Base-by-base conservation (phyloP, 1,140 invertebrate genomes). In the Leptinotarsa undecemlineata region DNA sequence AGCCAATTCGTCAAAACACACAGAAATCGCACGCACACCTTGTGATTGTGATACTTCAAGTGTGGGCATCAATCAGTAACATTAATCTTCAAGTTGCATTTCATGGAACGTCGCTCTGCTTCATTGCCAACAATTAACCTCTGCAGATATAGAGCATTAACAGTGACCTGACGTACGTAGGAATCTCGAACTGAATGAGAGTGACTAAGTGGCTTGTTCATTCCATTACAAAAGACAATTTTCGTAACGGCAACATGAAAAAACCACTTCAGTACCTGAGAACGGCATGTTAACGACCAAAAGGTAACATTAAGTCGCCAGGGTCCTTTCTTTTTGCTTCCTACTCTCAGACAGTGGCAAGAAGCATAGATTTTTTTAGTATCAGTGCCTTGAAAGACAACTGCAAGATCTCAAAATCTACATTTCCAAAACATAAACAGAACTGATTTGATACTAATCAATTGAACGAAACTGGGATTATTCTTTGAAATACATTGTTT, bases 111-210 rank as follows among this genome's bases (percentile, higher is more conserved):
- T 17, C 51, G 51, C 51, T 57, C 1, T 57, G 51, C 51, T 57
- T 57, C 51, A 57, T 57, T 19, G 51, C n/a, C 17, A 19, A 57
- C 51, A 57, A 57, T 57, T 57, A 57, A 57, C 51, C 51, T 57
- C 51, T 57, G 51, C 51, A 57, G 51, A 57, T 57, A 57, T 57
- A 57, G n/a, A 57, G 51, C 51, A 57, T 57, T 57, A 57, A 57
- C 51, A 57, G 51, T 57, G 51, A 57, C 51, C 51, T 57, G 51
- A 15, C 51, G 4, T 57, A 15, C 14, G n/a, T 57, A 57, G 51
- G 17, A 57, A 57, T 57, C 51, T 57, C 4, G 51, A 15, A 57
- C 51, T 6, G 51, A 57, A 57, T 19, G 51, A 15, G 51, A 57
- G 51, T 57, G 51, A 57, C 51, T 57, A 57, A 57, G 51, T 57